phyloP scores from a whole-genome alignment of 1,140 invertebrate genomes.

The Chelonus insularis region DNA sequence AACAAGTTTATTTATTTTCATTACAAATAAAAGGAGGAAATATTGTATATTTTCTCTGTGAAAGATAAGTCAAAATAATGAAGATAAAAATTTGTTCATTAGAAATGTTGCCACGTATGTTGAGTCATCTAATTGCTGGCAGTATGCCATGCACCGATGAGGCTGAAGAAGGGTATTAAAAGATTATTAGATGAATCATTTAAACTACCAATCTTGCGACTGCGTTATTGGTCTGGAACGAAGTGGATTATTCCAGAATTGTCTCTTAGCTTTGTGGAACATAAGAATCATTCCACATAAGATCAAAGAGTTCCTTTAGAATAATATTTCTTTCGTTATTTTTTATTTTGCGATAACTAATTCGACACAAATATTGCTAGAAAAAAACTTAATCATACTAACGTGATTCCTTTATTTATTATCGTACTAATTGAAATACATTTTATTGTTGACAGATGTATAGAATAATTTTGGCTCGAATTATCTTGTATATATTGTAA shows the following conservation, averaged over 20 bases:
- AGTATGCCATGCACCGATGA: slow-evolving; percentile 2
- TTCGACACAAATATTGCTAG: too few relatives aligned
- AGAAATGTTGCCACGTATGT: not conserved
- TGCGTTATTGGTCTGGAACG: not conserved
- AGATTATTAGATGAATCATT: slow-evolving; percentile 21
- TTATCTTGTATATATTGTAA: slow-evolving; percentile 1
- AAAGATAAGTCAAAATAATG: not conserved
- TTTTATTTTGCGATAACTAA: too few relatives aligned
- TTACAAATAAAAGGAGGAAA: not conserved
- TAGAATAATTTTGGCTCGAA: not conserved
- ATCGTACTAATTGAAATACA: too few relatives aligned
- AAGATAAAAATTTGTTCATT: not conserved
- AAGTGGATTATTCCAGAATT: slow-evolving; percentile 13
- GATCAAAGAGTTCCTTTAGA: too few relatives aligned
- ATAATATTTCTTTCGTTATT: too few relatives aligned
- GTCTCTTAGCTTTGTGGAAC: not conserved
- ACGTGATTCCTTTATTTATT: too few relatives aligned
- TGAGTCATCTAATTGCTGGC: slow-evolving; percentile 19
- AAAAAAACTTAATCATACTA: too few relatives aligned
- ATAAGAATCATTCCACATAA: not conserved
- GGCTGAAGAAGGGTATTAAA: slow-evolving; percentile 6
- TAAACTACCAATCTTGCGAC: not conserved
- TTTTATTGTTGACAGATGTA: not conserved
- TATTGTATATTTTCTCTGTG: not conserved
- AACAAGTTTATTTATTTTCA: slow-evolving; percentile 13